Evolutionary conservation across 2,797 vertebrate species (phyloP), one percentile per base, ranked within the genome.

Genomic region (Parambassis ranga): DNA sequence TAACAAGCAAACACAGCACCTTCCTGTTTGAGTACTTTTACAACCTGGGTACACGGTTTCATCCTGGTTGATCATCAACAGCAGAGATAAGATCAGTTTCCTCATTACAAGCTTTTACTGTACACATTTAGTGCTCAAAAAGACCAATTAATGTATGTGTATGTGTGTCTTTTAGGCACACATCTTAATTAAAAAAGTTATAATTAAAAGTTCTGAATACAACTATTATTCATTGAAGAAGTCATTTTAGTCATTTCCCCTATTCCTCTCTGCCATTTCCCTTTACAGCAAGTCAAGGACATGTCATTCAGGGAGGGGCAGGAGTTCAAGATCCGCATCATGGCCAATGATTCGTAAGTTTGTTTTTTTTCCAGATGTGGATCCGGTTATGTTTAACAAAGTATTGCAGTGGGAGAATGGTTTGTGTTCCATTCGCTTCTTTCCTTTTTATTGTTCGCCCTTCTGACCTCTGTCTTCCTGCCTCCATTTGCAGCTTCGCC

Each of bases 271-370:
- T 30, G 7, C 43, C 6, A 10, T 50, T 58, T 27, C 15, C 26
- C 63, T 64, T 48, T 22, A 14, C 71, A 92, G 84, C 79, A 76
- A 46, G 11, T 94, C 39, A 56, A 27, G 0, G 38, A 92, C 60
- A 90, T 94, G 89, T 26, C 83, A 35, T 86, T 93, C 56, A 92
- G 84, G 86, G 71, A 82, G 36, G 92, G 93, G 14, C 43, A 76
- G 2, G 91, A 92, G 62, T 44, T 94, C 31, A 93, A 90, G 78
- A n/a, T 94, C 58, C 67, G 88, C 2, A 7, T 89, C 39, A 91
- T 72, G 70, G 66, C 73, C 9, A 63, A 74, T 0, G 46, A 73
- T 1, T 11, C 8, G 0, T 59, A 16, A 9, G 35, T 9, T 19
- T 24, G 20, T 36, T 11, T 1, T 18, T 14, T 16, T 3, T 43